Base-by-base conservation (phyloP, 2,888 invertebrate species). In the Epinotia ramella region DNA sequence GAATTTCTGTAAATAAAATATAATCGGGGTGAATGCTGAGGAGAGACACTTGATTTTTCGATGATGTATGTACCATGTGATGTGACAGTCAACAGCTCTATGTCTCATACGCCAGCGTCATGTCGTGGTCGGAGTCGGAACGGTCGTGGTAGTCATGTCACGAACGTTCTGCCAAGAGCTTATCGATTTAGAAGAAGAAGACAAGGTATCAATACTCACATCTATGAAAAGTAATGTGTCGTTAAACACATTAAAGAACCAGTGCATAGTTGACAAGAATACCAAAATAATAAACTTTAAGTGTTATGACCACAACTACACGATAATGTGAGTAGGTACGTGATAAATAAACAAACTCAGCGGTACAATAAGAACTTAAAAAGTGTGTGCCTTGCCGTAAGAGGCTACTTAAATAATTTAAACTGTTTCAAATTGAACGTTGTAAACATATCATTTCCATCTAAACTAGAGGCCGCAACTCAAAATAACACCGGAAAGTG, bases 401-500 rank as follows among this genome's bases (percentile, higher is more conserved):
- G n/a, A 62, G 16, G 62, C 62, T 33, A 33, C 9, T 16, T 33
- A 28, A 13, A 49, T 4, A 33, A 62, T 16, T 62, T 7, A 33
- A 62, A 33, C 7, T 62, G n/a, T 62, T n/a, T 13, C 12, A 57
- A 60, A 69, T 46, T 46, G 46, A 7, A 24, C 6, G 20, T 24
- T 44, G 59, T 59, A 59, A 59, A 59, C 46, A 59, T 57, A 20
- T 57, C 40, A 68, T 68, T 73, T 64, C 64, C 49, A 63, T 59
- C 46, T 62, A 66, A 77, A 72, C 65, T 69, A 65, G 64, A 62
- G 70, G 64, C 56, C 33, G 53, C 40, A 62, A 62, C 44, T 66
- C 59, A 18, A 40, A 62, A 59, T 49, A 62, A 65, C 60, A 73
- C 63, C 63, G 18, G 62, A 46, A 56, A 73, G 28, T 63, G 46